Conservation (phyloP, 1,140 invertebrate species). For the Leptinotarsa defecta region DNA sequence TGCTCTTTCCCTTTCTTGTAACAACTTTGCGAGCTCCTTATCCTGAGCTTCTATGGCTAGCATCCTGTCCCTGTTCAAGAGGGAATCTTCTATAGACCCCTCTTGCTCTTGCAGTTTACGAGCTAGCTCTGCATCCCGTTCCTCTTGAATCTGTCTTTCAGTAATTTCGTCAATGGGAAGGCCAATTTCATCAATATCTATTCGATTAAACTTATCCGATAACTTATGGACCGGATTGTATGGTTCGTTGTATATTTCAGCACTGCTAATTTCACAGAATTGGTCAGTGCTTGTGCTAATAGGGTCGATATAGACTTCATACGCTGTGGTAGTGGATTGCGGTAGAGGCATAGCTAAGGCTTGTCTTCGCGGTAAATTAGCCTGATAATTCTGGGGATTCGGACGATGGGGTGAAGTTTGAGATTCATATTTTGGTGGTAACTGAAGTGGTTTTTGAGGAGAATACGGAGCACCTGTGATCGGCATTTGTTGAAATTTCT, state of each 20-base stretch:
- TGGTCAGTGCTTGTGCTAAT: slow-evolving; percentile 27
- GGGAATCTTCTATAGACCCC: slow-evolving; percentile 63
- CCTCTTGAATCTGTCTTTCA: slow-evolving; percentile 65
- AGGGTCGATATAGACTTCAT: slow-evolving; percentile 40
- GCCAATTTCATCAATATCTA: slow-evolving; percentile 52
- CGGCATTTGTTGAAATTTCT: slow-evolving; percentile 37
- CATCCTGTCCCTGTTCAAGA: slow-evolving; percentile 72
- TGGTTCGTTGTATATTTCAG: slow-evolving; percentile 47
- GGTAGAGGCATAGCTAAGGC: slow-evolving; percentile 51
- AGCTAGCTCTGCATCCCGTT: slow-evolving; percentile 64
- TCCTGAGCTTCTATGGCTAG: slow-evolving; percentile 90
- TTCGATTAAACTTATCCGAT: slow-evolving; percentile 44
- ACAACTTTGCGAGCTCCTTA: slow-evolving; percentile 82
- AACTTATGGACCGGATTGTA: slow-evolving; percentile 37
- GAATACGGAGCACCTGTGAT: slow-evolving; percentile 19
- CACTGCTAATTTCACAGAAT: slow-evolving; percentile 34
- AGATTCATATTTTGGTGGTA: slow-evolving; percentile 32
- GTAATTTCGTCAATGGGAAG: slow-evolving; percentile 61
- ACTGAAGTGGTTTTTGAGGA: slow-evolving; percentile 34
- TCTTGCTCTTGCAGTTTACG: slow-evolving; percentile 64
- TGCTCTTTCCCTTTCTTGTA: slow-evolving; percentile 84
- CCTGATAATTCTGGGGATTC: slow-evolving; percentile 39
- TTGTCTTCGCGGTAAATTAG: slow-evolving; percentile 48
- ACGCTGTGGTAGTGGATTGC: not conserved
- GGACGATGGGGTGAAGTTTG: slow-evolving; percentile 38